phyloP scores from a whole-genome alignment of 2,797 vertebrate species.

The Chaetophractus vellerosus region DNA sequence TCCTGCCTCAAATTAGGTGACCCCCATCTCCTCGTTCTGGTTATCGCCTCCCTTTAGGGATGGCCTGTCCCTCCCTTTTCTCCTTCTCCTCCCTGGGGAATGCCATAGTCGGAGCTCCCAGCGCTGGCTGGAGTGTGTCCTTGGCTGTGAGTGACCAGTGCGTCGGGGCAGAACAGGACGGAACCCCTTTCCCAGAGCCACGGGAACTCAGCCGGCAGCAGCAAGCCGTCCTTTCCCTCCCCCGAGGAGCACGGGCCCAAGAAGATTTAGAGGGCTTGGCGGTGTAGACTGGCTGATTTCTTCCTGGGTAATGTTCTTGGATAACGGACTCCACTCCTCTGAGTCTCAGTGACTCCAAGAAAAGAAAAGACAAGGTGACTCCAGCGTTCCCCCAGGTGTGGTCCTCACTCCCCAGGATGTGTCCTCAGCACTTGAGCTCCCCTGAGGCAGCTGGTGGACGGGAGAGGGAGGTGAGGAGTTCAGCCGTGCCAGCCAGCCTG shows the following conservation, averaged over 20 bases:
- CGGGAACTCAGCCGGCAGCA: neutral
- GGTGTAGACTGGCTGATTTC: neutral
- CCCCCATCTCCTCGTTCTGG: neutral
- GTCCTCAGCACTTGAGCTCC: neutral
- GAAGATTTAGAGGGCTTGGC: neutral
- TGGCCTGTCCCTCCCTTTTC: neutral
- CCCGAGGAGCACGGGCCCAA: neutral
- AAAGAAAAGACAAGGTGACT: neutral
- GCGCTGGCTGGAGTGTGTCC: too few species aligned
- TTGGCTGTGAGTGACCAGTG: neutral
- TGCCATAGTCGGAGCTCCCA: neutral
- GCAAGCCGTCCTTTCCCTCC: neutral
- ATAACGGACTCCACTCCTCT: neutral
- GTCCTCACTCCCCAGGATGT: neutral
- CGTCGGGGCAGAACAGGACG: neutral
- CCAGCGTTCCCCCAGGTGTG: neutral
- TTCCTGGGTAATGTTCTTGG: neutral
- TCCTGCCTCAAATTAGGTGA: neutral
- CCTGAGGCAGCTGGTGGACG: neutral
- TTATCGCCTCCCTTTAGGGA: neutral
- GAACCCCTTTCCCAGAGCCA: neutral
- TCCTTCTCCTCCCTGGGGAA: neutral
- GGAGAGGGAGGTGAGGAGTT: neutral
- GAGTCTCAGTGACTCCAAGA: conserved; percentile 2
- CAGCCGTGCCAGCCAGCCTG: neutral